These are phyloP conservation scores for Sphecodes monilicornis DNA, from an alignment of 2,888 invertebrate genomes.

Conservation along the genomic window DNA sequence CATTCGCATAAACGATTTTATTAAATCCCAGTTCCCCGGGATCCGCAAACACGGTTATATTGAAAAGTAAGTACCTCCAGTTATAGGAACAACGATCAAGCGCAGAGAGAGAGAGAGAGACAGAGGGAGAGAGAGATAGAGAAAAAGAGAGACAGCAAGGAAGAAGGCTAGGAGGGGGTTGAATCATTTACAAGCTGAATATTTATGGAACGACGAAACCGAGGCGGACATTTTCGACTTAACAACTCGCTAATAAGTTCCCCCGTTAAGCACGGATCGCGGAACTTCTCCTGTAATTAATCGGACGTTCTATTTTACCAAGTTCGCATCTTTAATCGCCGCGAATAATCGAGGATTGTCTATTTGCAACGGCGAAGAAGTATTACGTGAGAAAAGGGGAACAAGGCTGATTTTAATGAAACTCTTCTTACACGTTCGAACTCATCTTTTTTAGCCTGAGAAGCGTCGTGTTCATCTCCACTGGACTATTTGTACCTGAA, in stretches of 20 bases:
- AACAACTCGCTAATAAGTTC: conserved; percentile 60
- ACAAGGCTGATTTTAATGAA: neutral
- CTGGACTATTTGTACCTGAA: too few species aligned
- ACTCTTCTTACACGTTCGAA: neutral
- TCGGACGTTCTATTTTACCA: conserved; percentile 36
- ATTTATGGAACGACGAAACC: conserved; percentile 63
- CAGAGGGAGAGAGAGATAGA: neutral
- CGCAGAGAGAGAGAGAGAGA: neutral
- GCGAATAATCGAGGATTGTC: conserved; percentile 16
- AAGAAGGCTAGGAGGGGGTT: neutral
- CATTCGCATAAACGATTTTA: conserved; percentile 69
- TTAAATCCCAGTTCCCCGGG: conserved; percentile 64
- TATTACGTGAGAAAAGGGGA: neutral
- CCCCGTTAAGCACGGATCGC: conserved; percentile 46
- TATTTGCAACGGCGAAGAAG: conserved; percentile 2
- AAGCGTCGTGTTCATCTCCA: neutral
- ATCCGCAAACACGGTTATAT: conserved; percentile 71
- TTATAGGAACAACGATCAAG: conserved; percentile 56
- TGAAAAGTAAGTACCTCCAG: conserved; percentile 55
- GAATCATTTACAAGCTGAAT: conserved; percentile 63
- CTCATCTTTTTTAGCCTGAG: neutral
- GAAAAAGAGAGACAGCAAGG: conserved; percentile 1
- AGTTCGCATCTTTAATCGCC: conserved; percentile 15
- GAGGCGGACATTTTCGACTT: conserved; percentile 62
- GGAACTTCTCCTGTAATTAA: conserved; percentile 49